Evolutionary conservation across 2,888 invertebrate genomes (phyloP).

Genomic region (Dynastes grantii): DNA sequence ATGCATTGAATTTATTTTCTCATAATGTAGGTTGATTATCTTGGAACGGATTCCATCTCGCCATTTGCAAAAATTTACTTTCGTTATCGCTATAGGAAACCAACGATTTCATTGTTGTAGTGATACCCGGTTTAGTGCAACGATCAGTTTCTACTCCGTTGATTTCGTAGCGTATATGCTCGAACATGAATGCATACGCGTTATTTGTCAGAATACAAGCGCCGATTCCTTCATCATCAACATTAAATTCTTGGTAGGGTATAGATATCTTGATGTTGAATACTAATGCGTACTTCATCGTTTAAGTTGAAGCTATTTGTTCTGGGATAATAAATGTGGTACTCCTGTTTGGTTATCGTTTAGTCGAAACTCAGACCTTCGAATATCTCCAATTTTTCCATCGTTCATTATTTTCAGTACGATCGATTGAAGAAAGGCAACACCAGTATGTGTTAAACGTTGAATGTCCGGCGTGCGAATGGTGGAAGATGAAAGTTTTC

Average conservation of each 20-base stretch:
- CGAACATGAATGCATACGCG: conserved; percentile 55
- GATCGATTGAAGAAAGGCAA: conserved; percentile 20
- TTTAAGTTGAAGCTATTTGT: too few species aligned
- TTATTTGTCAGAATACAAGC: conserved; percentile 56
- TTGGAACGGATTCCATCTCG: conserved; percentile 50
- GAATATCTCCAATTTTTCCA: conserved; percentile 36
- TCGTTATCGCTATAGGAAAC: conserved; percentile 60
- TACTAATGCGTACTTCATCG: too few species aligned
- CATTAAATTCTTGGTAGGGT: background rate
- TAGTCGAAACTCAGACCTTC: conserved; percentile 39
- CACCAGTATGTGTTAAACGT: conserved; percentile 29
- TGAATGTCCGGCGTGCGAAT: conserved; percentile 49
- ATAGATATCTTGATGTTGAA: background rate
- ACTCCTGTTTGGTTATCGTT: conserved; percentile 45
- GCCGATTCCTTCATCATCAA: background rate
- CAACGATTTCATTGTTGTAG: conserved; percentile 61
- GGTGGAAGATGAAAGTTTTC: background rate
- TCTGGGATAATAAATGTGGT: too few species aligned
- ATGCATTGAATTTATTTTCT: background rate
- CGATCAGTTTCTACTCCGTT: conserved; percentile 64
- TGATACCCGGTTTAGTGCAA: conserved; percentile 62
- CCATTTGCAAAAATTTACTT: conserved; percentile 57
- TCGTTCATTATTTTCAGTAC: conserved; percentile 42
- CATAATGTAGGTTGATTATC: conserved; percentile 6
- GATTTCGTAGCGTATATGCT: conserved; percentile 62